phyloP scores from a whole-genome alignment of 2,888 invertebrate species.

The Schrankia costaestrigalis region DNA sequence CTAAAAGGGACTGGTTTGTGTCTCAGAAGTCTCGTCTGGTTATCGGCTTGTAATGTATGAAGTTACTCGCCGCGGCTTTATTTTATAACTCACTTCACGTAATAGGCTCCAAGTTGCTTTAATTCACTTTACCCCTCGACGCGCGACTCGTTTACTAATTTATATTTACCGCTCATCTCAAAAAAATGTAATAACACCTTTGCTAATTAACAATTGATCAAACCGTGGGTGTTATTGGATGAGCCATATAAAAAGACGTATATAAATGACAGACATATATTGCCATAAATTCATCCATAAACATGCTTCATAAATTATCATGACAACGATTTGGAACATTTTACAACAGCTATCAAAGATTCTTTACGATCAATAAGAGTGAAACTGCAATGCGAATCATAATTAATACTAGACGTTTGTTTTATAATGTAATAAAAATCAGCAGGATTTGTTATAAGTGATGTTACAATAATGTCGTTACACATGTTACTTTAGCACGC shows the following conservation, averaged over 20 bases:
- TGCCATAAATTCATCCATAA: constrained; percentile 73
- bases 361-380: constrained; percentile 75
- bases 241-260: constrained; percentile 25
- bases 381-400: constrained; percentile 67
- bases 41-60: constrained; percentile 81
- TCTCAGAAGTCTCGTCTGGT: constrained; percentile 81
- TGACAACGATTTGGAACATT: constrained; percentile 76
- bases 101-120: constrained; percentile 71
- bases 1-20: constrained; percentile 82
- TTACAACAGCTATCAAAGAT: constrained; percentile 77
- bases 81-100: constrained; percentile 79
- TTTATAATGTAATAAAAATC: constrained; percentile 77
- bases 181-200: no score
- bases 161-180: constrained; percentile 38
- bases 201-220: no score
- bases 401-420: constrained; percentile 79
- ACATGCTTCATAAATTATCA: constrained; percentile 80
- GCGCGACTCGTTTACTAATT: constrained; percentile 56
- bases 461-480: constrained; percentile 53
- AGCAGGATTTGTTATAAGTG: constrained; percentile 57
- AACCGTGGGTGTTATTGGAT: no score
- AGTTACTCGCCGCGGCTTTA: constrained; percentile 74
- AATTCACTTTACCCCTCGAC: constrained; percentile 64
- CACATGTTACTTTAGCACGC: constrained; percentile 45
- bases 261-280: constrained; percentile 48